Evolutionary conservation across 1,140 invertebrate species (phyloP).

Genomic region (Ips nitidus): DNA sequence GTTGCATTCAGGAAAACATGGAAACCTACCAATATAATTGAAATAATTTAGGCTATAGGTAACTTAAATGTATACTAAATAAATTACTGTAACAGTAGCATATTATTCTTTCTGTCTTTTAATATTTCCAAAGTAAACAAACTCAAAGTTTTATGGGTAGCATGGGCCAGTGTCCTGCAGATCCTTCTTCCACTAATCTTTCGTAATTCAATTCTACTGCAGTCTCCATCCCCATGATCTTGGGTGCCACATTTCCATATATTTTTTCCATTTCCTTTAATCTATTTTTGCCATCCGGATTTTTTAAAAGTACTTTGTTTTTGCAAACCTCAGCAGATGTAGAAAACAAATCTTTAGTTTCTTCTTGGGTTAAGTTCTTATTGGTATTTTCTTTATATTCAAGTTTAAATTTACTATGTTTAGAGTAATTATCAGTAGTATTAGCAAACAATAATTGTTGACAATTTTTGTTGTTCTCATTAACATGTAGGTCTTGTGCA

Average conservation of each 20-base stretch:
- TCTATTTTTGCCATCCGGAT: slow-evolving; percentile 36
- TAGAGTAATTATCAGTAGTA: no score
- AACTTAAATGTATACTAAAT: no score
- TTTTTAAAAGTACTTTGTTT: slow-evolving; percentile 19
- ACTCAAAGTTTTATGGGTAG: no score
- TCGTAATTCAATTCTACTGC: slow-evolving; percentile 68
- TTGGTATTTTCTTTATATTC: no score
- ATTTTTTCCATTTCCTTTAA: slow-evolving; percentile 49
- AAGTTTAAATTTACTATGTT: no score
- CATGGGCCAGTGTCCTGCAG: slow-evolving; percentile 68
- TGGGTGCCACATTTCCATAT: slow-evolving; percentile 64
- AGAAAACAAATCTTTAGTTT: background rate
- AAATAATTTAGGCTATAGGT: background rate
- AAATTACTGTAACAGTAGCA: no score
- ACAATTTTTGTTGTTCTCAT: slow-evolving; percentile 9
- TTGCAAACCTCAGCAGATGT: background rate
- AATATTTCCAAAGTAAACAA: slow-evolving; percentile 67
- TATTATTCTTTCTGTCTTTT: slow-evolving; percentile 12
- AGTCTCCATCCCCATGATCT: slow-evolving; percentile 74
- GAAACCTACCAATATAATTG: slow-evolving; percentile 32
- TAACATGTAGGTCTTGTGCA: slow-evolving; percentile 31
- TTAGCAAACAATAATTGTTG: background rate
- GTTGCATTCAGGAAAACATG: slow-evolving; percentile 44
- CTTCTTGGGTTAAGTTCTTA: background rate
- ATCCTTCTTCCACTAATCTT: slow-evolving; percentile 61